Evolutionary conservation across 2,888 invertebrate species (phyloP), one percentile per base, ranked within the genome.

Genomic region (Rhyacophila evoluta): DNA sequence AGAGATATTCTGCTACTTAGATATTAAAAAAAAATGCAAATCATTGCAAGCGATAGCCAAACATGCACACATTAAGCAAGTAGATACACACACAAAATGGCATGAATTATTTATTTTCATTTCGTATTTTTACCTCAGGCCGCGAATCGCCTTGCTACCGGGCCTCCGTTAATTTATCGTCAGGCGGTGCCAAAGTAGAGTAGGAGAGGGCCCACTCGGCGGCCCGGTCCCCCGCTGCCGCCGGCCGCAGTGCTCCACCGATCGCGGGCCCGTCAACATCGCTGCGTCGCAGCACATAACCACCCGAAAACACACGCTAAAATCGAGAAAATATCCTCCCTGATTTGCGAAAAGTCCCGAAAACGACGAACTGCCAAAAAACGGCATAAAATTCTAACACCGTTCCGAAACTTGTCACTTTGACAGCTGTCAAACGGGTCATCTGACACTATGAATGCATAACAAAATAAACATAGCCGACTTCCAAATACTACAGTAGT

Each of bases 161-260:
- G 55, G 55, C 55, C 15, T 41, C 76, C 27, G 37, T 19, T 78
- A 75, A 79, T 79, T 79, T 68, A 76, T 74, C 72, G 27, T 69
- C 68, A 19, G 37, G 33, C 41, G 55, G 79, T 79, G 79, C 79
- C 79, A 75, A 79, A 69, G 67, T 68, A 39, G 75, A 79, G 79
- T 79, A 79, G 79, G 75, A 79, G 75, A 72, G 79, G 67, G 41
- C 68, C 67, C 39, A 72, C 72, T 37, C 75, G 79, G 75, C 69
- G 75, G 73, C 79, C 72, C 75, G 73, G 68, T 75, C 75, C 36
- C 68, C 72, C 72, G 70, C 72, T 36, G 69, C 28, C 69, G 69
- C 69, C 29, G n/a, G 33, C 69, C 74, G 72, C 75, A 79, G 79
- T 75, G 75, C 79, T 75, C 79, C 75, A 37, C 75, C 68, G 55